phyloP scores from a whole-genome alignment of 1,140 invertebrate species.

The Samia ricini region DNA sequence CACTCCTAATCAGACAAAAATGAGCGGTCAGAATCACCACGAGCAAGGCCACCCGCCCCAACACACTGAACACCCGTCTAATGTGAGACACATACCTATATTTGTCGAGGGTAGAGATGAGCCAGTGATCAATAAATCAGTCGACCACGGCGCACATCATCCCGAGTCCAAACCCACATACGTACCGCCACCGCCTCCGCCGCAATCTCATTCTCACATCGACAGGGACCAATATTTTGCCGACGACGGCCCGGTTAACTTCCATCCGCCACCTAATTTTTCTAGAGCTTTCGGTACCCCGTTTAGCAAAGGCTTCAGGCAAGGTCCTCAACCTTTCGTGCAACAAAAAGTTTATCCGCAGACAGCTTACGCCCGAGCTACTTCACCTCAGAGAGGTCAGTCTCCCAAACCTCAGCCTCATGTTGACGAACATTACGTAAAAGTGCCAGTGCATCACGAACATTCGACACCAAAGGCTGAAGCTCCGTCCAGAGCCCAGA shows the following conservation, averaged over 20 bases:
- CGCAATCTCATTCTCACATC: constrained; percentile 50
- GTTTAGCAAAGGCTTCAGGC: constrained; percentile 59
- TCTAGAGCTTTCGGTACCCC: constrained; percentile 62
- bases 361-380: constrained; percentile 51
- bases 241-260: constrained; percentile 52
- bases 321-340: constrained; percentile 59
- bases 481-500: constrained; percentile 59
- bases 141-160: constrained; percentile 58
- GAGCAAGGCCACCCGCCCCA: constrained; percentile 49
- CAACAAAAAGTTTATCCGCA: constrained; percentile 68
- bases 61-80: constrained; percentile 43
- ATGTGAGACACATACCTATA: constrained; percentile 90
- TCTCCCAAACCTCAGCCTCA: constrained; percentile 64
- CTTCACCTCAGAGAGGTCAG: constrained; percentile 66
- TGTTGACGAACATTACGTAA: constrained; percentile 61
- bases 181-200: constrained; percentile 53
- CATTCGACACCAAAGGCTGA: constrained; percentile 46
- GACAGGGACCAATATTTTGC: constrained; percentile 68
- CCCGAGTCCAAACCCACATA: constrained; percentile 55
- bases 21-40: constrained; percentile 61
- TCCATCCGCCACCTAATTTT: constrained; percentile 64
- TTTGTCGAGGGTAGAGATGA: constrained; percentile 90
- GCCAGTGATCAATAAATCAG: constrained; percentile 82
- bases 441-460: constrained; percentile 61
- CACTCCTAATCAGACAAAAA: constrained; percentile 56